Evolutionary conservation across 2,888 invertebrate genomes (phyloP).

Genomic region (Pteria penguin): DNA sequence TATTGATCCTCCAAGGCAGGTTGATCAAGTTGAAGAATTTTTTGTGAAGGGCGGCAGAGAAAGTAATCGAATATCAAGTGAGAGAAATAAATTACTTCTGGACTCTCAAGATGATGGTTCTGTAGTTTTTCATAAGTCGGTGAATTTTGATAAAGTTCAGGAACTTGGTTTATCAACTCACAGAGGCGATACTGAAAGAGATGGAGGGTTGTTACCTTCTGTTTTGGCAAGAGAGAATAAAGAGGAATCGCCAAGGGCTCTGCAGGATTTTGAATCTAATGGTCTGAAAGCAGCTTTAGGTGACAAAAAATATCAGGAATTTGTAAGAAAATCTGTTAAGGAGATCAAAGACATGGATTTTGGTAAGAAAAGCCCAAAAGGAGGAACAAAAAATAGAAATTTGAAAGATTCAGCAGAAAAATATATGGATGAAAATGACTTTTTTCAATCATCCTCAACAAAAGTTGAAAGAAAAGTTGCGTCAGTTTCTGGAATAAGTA

Average conservation of each 20-base stretch:
- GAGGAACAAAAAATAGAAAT: slow-evolving; percentile 3
- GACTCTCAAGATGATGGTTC: slow-evolving; percentile 53
- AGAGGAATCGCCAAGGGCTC: slow-evolving; percentile 41
- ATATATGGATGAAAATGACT: background rate
- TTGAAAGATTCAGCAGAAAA: background rate
- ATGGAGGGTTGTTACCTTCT: slow-evolving; percentile 4
- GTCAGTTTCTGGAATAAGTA: background rate
- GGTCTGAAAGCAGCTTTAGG: slow-evolving; percentile 56
- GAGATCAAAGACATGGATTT: slow-evolving; percentile 62
- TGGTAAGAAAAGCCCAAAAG: slow-evolving; percentile 32
- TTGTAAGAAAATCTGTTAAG: slow-evolving; percentile 58
- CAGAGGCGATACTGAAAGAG: slow-evolving; percentile 58
- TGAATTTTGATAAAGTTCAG: slow-evolving; percentile 41
- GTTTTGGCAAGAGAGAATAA: slow-evolving; percentile 2
- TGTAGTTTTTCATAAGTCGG: slow-evolving; percentile 47
- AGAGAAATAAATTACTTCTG: slow-evolving; percentile 12
- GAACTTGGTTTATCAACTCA: slow-evolving; percentile 70
- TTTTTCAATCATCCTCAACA: background rate
- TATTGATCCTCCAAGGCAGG: slow-evolving; percentile 27
- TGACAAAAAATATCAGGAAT: slow-evolving; percentile 64
- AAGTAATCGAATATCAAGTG: slow-evolving; percentile 18
- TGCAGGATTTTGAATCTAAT: slow-evolving; percentile 53
- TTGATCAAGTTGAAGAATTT: slow-evolving; percentile 45
- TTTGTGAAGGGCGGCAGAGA: slow-evolving; percentile 46
- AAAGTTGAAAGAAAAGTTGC: background rate